Conservation (phyloP, 2,113 vertebrate genomes). For the Butorides virescens region DNA sequence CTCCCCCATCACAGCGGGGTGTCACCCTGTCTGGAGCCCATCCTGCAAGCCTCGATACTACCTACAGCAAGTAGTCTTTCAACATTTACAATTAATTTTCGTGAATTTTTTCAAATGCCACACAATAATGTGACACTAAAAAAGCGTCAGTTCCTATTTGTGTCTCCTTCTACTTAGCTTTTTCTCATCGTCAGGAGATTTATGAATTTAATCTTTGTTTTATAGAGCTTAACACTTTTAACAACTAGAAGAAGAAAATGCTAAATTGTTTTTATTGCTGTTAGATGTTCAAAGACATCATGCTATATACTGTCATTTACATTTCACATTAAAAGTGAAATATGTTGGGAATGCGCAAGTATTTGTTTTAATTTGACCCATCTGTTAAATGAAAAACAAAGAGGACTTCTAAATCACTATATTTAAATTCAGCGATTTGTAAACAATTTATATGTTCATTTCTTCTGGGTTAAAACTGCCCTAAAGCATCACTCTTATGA, state of each 20-base stretch:
- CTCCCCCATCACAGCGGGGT: not conserved
- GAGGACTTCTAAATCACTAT: conserved; percentile 65
- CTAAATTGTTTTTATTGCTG: conserved; percentile 68
- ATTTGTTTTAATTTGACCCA: conserved; percentile 78
- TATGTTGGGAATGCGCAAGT: conserved; percentile 66
- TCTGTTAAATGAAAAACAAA: conserved; percentile 74
- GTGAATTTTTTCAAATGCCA: not conserved
- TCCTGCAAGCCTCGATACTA: not conserved
- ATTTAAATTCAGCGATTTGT: conserved; percentile 75
- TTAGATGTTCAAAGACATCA: conserved; percentile 62
- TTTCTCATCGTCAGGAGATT: conserved; percentile 56
- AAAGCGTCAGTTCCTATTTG: not conserved
- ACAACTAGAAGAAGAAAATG: conserved; percentile 27
- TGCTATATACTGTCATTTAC: conserved; percentile 71
- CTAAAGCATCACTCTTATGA: conserved; percentile 71
- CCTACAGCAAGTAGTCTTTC: not conserved
- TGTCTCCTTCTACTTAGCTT: conserved; percentile 1
- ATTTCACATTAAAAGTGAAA: conserved; percentile 78
- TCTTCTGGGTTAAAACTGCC: conserved; percentile 74
- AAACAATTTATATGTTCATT: conserved; percentile 76
- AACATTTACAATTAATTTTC: conserved; percentile 15
- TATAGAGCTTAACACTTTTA: conserved; percentile 70
- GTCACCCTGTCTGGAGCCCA: not conserved
- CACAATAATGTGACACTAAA: not conserved
- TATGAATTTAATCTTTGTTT: conserved; percentile 65